phyloP scores from a whole-genome alignment of 2,888 invertebrate genomes.

The Atherix ibis region DNA sequence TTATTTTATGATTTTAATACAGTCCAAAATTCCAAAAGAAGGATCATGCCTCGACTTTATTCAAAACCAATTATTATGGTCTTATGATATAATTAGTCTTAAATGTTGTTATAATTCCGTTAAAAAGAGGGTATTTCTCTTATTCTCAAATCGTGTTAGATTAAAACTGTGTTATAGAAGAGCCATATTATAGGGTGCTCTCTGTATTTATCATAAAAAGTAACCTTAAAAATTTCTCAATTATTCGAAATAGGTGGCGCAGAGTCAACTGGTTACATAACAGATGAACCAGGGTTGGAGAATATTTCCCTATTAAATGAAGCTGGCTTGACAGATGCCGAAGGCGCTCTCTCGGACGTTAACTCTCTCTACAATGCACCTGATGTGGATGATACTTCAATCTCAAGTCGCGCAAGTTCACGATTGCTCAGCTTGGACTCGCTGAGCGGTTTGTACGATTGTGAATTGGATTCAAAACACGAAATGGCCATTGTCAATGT shows the following conservation, averaged over 20 bases:
- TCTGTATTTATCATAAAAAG: too few species aligned
- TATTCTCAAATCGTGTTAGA: too few species aligned
- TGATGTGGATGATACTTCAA: conserved; percentile 54
- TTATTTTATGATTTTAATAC: too few species aligned
- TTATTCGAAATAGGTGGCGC: conserved; percentile 32
- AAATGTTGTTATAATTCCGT: too few species aligned
- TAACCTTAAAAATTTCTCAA: too few species aligned
- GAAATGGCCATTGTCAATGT: conserved; percentile 34
- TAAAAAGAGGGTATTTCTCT: too few species aligned
- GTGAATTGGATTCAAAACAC: conserved; percentile 36
- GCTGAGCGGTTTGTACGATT: conserved; percentile 63
- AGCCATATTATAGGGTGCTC: too few species aligned
- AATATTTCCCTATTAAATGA: conserved; percentile 75
- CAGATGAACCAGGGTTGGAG: conserved; percentile 72
- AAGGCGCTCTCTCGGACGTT: conserved; percentile 74
- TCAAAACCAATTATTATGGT: too few species aligned
- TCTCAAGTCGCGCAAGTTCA: conserved; percentile 71
- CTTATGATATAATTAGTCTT: too few species aligned
- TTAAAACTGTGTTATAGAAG: too few species aligned
- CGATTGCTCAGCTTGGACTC: conserved; percentile 66
- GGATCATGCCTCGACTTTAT: too few species aligned
- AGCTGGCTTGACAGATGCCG: conserved; percentile 72
- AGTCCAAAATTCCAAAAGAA: too few species aligned
- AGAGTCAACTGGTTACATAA: conserved; percentile 69
- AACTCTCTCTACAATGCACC: conserved; percentile 62